phyloP scores from a whole-genome alignment of 2,797 vertebrate species.

The Anguilla marmorata region DNA sequence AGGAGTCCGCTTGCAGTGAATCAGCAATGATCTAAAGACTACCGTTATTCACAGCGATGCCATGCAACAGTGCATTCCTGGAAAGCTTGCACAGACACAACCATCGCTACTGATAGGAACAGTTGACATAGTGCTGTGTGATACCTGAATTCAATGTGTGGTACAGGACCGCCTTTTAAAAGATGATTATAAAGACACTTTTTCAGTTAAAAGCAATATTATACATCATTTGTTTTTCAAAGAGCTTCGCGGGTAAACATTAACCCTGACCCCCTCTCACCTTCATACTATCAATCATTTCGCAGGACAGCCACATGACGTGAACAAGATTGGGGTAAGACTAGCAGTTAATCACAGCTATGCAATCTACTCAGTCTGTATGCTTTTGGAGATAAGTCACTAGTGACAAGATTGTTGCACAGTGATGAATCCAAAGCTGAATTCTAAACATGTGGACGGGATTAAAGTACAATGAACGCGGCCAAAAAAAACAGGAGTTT shows the following conservation, averaged over 20 bases:
- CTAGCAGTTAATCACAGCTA: not conserved
- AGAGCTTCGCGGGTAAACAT: not conserved
- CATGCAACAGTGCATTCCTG: not conserved
- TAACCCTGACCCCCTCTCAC: not conserved
- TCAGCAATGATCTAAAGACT: not conserved
- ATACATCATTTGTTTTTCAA: not conserved
- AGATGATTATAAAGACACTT: not conserved
- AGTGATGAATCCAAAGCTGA: not conserved
- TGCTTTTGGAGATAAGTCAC: not conserved
- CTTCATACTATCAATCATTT: not conserved
- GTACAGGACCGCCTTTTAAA: not conserved
- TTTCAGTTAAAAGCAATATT: not conserved
- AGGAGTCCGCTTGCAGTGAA: not conserved
- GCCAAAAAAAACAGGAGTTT: not conserved
- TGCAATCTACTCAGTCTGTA: not conserved
- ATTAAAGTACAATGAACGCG: not conserved
- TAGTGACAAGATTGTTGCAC: not conserved
- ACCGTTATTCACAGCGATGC: not conserved
- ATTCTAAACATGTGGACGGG: constrained; percentile 1
- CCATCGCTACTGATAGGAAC: not conserved
- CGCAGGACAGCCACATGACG: not conserved
- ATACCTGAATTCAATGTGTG: not conserved
- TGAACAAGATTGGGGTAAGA: not conserved
- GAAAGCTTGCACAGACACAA: not conserved
- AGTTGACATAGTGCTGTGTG: not conserved